These are phyloP conservation scores for Rambutsinella grinnellia DNA, from an alignment of 2,888 invertebrate genomes.

Conservation along the genomic window DNA sequence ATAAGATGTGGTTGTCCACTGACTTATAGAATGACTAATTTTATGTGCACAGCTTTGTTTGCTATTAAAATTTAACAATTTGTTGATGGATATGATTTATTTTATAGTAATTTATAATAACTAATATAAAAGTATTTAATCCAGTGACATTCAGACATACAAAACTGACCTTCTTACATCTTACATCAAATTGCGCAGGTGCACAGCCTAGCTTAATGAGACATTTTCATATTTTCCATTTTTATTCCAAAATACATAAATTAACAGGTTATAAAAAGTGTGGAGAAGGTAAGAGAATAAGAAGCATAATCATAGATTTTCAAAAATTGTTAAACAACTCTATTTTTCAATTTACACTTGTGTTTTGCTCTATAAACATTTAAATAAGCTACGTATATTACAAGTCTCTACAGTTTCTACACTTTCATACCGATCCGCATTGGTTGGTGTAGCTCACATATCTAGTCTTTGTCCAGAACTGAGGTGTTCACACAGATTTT, in stretches of 20 bases:
- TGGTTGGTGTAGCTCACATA: constrained; percentile 20
- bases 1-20: neutral
- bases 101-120: too few species aligned
- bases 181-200: too few species aligned
- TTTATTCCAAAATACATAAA: neutral
- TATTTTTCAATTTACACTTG: neutral
- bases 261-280: neutral
- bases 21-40: neutral
- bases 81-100: too few species aligned
- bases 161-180: too few species aligned
- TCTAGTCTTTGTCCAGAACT: neutral
- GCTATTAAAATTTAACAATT: neutral
- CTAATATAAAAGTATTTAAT: too few species aligned
- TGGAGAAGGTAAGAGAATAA: neutral
- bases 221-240: neutral
- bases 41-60: neutral
- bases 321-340: neutral
- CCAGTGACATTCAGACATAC: too few species aligned
- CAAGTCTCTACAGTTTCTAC: constrained; percentile 48
- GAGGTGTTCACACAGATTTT: neutral
- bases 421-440: constrained; percentile 48
- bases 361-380: neutral
- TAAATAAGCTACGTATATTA: constrained; percentile 6
- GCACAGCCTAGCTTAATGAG: too few species aligned
- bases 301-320: neutral